A percentile compares a stretch with the other conserved stretches of the same genome.
Conservation (phyloP, 2,113 vertebrate species). For the Vulpes lagopus region DNA sequence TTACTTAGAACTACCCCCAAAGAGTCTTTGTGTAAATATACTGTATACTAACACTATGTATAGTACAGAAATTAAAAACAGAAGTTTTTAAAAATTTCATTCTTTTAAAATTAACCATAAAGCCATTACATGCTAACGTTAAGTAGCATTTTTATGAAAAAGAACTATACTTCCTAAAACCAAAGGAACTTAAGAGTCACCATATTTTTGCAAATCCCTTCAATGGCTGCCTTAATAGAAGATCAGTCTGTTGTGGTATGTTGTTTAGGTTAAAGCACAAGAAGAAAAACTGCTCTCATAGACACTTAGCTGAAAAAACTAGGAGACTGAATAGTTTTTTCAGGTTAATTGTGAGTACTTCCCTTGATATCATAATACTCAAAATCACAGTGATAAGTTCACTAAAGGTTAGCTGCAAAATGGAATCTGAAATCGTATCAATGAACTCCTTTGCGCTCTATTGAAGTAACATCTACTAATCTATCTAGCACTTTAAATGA, state of each 20-base stretch:
- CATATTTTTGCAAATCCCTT: conserved; percentile 17
- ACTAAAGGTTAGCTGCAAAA: not conserved
- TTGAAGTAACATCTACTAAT: not conserved
- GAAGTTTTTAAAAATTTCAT: not conserved
- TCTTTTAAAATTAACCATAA: conserved; percentile 19
- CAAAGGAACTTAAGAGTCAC: conserved; percentile 19
- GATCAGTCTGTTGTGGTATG: not conserved
- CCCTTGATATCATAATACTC: not conserved
- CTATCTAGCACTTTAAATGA: not conserved
- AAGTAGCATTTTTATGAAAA: not conserved
- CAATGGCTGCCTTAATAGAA: not conserved
- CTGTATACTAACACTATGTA: not conserved
- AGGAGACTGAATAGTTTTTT: conserved; percentile 14
- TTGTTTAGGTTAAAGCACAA: not conserved
- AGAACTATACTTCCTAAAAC: conserved; percentile 14
- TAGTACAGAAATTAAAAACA: conserved; percentile 28
- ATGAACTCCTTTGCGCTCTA: not conserved
- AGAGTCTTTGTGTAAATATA: not conserved
- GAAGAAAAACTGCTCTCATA: not conserved
- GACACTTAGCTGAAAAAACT: not conserved
- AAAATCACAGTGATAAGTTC: not conserved
- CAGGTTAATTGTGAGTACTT: not conserved
- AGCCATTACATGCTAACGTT: not conserved
- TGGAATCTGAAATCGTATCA: not conserved
- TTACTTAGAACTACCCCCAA: not conserved